Base-by-base conservation (phyloP, 2,888 invertebrate genomes). In the Drosophila nigricruria region DNA sequence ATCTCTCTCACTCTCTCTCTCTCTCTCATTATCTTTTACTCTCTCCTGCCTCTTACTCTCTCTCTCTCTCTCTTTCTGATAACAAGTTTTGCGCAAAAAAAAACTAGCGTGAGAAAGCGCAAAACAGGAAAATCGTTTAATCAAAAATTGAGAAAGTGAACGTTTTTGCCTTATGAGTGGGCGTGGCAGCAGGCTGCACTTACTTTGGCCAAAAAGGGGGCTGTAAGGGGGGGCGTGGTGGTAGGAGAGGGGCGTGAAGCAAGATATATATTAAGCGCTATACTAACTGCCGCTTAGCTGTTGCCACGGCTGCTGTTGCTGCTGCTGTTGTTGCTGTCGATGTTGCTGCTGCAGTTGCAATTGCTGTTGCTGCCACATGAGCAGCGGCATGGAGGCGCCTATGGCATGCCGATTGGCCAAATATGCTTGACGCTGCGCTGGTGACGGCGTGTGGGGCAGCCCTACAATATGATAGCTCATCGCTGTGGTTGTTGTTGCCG, bases 361-460 rank as follows among this genome's bases (percentile, higher is more conserved):
- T 3, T 56, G 70, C 14, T 88, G 78, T 9, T 81, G 87, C 96
- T 96, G 96, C 81, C 85, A 81, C 70, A 82, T 74, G 53, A 97
- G 94, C 91, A 96, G 94, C 71, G 96, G 96, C 93, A 96, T 94
- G 91, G 95, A 94, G 80, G 94, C 91, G 52, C 89, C 90, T 53
- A 92, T 91, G 49, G 92, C 92, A 79, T 86, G 89, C 64, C 90
- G 91, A 84, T 93, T 92, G 64, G 92, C 92, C 73, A 92, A 81
- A 70, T 88, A 92, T 3, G 91, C 90, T 49, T 87, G 92, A 8
- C 90, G 75, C 65, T 91, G 90, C 27, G 83, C 82, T 30, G 92
- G 92, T 59, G 83, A 73, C 2, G 92, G 92, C 6, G 92, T 93
- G 52, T 91, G 91, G 8, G 93, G 92, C 73, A 92, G 81, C 36